These are phyloP conservation scores for Adoxophyes honmai DNA, from an alignment of 1,140 invertebrate species.

Conservation along the genomic window DNA sequence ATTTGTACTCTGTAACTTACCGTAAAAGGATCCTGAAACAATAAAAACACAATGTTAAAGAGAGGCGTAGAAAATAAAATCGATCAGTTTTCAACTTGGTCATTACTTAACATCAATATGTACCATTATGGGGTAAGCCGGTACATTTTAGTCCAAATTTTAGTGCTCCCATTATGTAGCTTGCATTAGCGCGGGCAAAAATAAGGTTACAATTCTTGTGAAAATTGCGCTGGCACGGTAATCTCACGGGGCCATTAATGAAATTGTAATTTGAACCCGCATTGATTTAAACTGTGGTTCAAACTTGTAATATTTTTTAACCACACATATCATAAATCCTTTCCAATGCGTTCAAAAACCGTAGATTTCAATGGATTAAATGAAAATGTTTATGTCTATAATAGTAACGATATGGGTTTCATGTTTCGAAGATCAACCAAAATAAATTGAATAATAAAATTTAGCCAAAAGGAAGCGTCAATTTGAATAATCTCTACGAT, in stretches of 20 bases:
- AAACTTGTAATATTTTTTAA: no score
- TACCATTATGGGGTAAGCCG: neutral
- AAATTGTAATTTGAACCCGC: neutral
- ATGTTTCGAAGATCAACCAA: no score
- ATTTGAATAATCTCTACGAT: no score
- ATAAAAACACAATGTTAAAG: conserved; percentile 31
- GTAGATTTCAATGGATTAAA: no score
- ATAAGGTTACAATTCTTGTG: conserved; percentile 13
- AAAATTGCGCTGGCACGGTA: conserved; percentile 3
- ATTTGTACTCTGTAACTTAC: no score
- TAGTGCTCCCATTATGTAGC: conserved; percentile 11
- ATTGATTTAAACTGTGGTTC: neutral
- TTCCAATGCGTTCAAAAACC: no score
- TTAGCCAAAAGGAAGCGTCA: no score
- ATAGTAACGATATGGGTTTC: no score
- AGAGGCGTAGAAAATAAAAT: neutral
- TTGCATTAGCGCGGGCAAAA: conserved; percentile 8
- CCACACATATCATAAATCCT: no score
- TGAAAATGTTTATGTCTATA: no score
- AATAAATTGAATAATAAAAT: no score
- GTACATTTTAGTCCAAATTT: conserved; percentile 11
- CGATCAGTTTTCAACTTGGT: neutral
- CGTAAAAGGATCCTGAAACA: conserved; percentile 72
- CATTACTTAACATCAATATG: conserved; percentile 13
- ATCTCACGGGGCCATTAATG: neutral